phyloP scores from a whole-genome alignment of 2,113 vertebrate species.

The Nibea coibor region DNA sequence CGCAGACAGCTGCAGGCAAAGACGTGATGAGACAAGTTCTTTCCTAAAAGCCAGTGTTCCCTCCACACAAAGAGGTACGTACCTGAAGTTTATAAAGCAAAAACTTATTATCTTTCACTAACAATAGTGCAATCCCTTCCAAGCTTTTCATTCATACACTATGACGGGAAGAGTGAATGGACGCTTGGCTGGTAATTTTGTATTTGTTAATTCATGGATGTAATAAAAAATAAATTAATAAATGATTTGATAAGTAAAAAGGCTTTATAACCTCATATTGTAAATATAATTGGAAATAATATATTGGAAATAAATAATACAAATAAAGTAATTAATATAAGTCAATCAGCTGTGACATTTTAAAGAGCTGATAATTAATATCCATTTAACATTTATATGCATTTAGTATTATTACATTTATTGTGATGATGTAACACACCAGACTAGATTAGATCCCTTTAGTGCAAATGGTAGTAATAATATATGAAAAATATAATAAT shows the following conservation, averaged over 20 bases:
- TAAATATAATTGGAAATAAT: too few relatives aligned
- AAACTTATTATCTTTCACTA: conserved; percentile 32
- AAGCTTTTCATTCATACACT: conserved; percentile 50
- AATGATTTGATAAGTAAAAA: not conserved
- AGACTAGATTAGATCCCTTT: not conserved
- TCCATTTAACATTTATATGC: too few relatives aligned
- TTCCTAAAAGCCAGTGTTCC: conserved; percentile 9
- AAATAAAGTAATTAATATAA: too few relatives aligned
- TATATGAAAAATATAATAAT: not conserved
- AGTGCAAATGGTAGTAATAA: too few relatives aligned
- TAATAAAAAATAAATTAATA: not conserved
- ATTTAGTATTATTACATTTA: not conserved
- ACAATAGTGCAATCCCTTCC: conserved; percentile 1
- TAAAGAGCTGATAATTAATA: not conserved
- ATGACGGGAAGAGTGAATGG: not conserved
- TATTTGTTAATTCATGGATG: not conserved
- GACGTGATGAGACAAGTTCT: conserved; percentile 48
- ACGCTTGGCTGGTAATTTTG: not conserved
- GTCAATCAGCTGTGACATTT: not conserved
- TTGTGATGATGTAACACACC: not conserved
- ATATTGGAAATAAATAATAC: not conserved
- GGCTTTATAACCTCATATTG: not conserved
- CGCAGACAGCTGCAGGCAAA: conserved; percentile 34
- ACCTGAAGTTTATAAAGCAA: conserved; percentile 30
- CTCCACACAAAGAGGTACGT: conserved; percentile 17